These are phyloP conservation scores for Metallyticus violacea DNA, from an alignment of 2,888 invertebrate genomes.

Conservation along the genomic window DNA sequence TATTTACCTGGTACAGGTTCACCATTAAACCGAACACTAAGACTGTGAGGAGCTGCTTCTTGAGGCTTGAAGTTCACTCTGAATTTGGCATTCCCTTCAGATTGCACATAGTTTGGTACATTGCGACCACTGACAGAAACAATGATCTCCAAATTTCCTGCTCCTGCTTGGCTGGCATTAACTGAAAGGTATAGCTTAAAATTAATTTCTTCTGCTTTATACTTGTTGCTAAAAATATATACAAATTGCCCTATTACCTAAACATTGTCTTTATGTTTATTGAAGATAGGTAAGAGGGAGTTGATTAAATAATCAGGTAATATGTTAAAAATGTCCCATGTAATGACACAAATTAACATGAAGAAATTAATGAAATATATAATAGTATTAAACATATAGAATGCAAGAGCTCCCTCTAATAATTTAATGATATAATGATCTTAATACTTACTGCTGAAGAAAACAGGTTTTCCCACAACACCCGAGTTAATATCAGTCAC, in stretches of 20 bases:
- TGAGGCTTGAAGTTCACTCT: conserved; percentile 93
- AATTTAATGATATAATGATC: not conserved
- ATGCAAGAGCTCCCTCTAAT: too few relatives aligned
- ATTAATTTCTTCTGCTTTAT: too few relatives aligned
- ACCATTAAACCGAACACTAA: conserved; percentile 80
- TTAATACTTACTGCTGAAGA: conserved; percentile 76
- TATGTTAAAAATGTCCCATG: too few relatives aligned
- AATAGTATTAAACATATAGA: too few relatives aligned
- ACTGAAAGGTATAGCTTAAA: too few relatives aligned
- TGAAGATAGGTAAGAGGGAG: too few relatives aligned
- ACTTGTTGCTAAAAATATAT: too few relatives aligned
- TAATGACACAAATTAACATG: too few relatives aligned
- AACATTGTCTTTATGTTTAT: too few relatives aligned
- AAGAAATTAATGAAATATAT: too few relatives aligned
- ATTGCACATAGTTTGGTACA: conserved; percentile 96
- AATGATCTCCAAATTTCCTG: conserved; percentile 95
- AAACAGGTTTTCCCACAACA: conserved; percentile 87
- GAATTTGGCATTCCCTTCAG: conserved; percentile 95
- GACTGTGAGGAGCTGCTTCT: conserved; percentile 85
- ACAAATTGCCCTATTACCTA: too few relatives aligned
- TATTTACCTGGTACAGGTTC: conserved; percentile 64
- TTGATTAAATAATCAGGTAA: too few relatives aligned
- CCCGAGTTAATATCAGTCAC: conserved; percentile 91
- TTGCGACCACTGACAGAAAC: conserved; percentile 95
- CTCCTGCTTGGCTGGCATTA: conserved; percentile 67